Evolutionary conservation across 1,140 invertebrate species (phyloP).

Genomic region (Himalopsyche phryganea): DNA sequence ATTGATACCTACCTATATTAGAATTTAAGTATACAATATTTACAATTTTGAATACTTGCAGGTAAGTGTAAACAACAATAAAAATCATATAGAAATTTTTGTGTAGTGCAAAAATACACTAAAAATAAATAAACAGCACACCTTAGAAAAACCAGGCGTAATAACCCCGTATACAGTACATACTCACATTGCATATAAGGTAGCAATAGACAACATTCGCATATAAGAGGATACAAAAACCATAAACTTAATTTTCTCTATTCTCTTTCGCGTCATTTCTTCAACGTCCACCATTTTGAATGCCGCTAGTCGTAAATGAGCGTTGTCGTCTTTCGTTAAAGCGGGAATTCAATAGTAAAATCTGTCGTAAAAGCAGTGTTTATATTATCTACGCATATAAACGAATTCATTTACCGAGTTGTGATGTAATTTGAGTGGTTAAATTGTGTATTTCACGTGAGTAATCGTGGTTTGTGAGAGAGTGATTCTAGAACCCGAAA

Average conservation of each 20-base stretch:
- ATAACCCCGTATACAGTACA: too few species aligned
- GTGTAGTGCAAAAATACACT: too few species aligned
- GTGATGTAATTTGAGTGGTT: constrained; percentile 13
- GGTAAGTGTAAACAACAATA: too few species aligned
- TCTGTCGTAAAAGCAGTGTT: constrained; percentile 17
- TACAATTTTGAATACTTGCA: too few species aligned
- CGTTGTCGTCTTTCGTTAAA: constrained; percentile 20
- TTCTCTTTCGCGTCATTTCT: constrained; percentile 49
- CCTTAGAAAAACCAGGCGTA: too few species aligned
- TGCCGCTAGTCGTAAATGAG: constrained; percentile 47
- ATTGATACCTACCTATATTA: too few species aligned
- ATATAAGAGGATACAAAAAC: background rate
- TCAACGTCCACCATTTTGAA: constrained; percentile 52
- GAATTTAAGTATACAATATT: too few species aligned
- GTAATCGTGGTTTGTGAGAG: constrained; percentile 21
- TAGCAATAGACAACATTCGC: too few species aligned
- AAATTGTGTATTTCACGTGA: constrained; percentile 23
- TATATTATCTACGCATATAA: background rate
- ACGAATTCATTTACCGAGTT: constrained; percentile 2
- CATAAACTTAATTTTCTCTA: constrained; percentile 11
- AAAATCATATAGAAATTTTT: too few species aligned
- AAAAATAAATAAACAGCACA: too few species aligned
- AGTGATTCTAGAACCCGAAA: constrained; percentile 23
- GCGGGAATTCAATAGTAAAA: constrained; percentile 22
- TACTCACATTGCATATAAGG: too few species aligned